Base-by-base conservation (phyloP, 2,797 vertebrate genomes). In the Pipistrellus nathusii region DNA sequence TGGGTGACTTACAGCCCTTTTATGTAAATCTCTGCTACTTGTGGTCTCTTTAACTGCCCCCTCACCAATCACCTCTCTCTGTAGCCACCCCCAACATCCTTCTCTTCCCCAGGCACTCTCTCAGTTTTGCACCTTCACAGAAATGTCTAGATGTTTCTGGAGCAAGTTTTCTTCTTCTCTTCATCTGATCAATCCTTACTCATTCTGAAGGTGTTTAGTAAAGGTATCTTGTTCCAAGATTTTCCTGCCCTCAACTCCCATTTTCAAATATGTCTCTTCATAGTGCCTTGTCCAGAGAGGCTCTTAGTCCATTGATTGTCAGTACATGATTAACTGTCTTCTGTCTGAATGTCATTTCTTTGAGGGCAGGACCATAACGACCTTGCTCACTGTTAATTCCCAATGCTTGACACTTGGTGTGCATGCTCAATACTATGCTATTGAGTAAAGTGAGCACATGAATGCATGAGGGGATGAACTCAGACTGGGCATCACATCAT, bases 141-240 rank as follows among this genome's bases (percentile, higher is more conserved):
- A 35, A 66, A 89, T 14, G 10, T 71, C 76, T 55, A 73, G 62
- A 72, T 73, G 55, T 90, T 87, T 90, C 86, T 53, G 18, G 91
- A 68, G 72, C 8, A 44, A 27, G 76, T n/a, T 90, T 68, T 69
- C 46, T 66, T 44, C 62, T 78, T 30, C 21, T 76, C n/a, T 59
- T 81, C 38, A 44, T 82, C 53, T 57, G n/a, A 21, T 23, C 30
- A 27, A 53, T 48, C 53, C 32, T 71, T 71, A 59, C 38, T 32
- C 9, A 27, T 20, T 72, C 51, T 81, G 23, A 8, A 71, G 51
- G 27, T 44, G 68, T 92, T 73, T 35, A 27, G 8, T 86, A 73
- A 66, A 78, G 1, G 27, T 53, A 48, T 32, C 32, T 69, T 64
- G 8, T 69, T 80, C 73, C 27, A 84, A 75, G 35, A 41, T 48